phyloP scores from a whole-genome alignment of 2,113 vertebrate genomes.

The Naja naja region DNA sequence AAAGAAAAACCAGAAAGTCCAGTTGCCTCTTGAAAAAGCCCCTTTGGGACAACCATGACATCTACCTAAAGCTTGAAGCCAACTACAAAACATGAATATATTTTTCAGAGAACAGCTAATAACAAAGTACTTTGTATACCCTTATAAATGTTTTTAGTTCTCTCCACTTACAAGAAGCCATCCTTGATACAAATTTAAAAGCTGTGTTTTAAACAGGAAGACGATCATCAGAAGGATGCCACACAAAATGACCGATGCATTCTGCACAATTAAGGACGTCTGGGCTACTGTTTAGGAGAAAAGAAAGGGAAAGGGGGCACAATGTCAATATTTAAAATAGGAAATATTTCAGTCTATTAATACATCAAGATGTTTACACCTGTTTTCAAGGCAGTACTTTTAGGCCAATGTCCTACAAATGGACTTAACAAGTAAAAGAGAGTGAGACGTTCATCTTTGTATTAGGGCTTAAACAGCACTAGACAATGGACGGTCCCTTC shows the following conservation, averaged over 20 bases:
- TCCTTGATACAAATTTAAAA: constrained; percentile 85
- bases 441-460: neutral
- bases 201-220: constrained; percentile 87
- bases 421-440: neutral
- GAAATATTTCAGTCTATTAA: neutral
- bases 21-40: too few species aligned
- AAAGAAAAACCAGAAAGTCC: too few species aligned
- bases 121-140: neutral
- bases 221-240: constrained; percentile 93
- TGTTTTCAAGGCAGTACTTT: neutral
- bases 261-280: constrained; percentile 93
- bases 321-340: neutral
- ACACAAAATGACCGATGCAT: constrained; percentile 89
- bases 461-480: neutral
- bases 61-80: neutral
- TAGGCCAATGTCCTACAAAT: neutral
- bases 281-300: constrained; percentile 83
- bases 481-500: neutral
- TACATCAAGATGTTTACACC: neutral
- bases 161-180: constrained; percentile 91
- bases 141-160: neutral
- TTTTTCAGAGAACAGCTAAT: neutral
- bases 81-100: neutral
- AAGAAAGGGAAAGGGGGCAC: neutral
- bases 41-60: too few species aligned